A percentile compares a stretch with the other conserved stretches of the same genome.
Conservation (phyloP, 2,797 vertebrate genomes). For the Sebastes vulpes region DNA sequence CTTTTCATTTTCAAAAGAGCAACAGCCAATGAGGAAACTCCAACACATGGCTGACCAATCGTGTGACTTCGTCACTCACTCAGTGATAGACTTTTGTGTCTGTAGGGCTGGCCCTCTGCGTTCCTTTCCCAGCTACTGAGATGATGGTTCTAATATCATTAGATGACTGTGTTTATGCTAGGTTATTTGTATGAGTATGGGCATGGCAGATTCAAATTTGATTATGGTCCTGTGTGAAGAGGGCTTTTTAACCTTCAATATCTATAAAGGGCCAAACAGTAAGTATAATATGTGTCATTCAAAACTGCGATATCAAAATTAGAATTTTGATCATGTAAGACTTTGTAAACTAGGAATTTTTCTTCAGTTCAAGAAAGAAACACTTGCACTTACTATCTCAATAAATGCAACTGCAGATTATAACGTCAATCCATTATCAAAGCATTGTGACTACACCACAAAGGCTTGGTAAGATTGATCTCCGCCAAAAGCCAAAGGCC, state of each 20-base stretch:
- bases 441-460: background rate
- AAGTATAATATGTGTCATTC: background rate
- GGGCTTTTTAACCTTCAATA: background rate
- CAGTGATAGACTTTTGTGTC: too few species aligned
- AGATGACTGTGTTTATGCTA: background rate
- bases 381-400: background rate
- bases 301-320: background rate
- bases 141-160: constrained; percentile 4
- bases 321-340: background rate
- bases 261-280: background rate
- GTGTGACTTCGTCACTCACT: too few species aligned
- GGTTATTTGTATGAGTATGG: background rate
- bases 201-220: background rate
- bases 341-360: background rate
- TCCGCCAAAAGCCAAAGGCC: too few species aligned
- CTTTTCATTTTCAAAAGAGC: too few species aligned
- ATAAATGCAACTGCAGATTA: background rate
- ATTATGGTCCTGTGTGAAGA: background rate
- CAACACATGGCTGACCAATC: too few species aligned
- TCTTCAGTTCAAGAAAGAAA: background rate
- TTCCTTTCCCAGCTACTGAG: background rate
- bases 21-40: too few species aligned
- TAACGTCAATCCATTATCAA: background rate
- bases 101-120: too few species aligned
- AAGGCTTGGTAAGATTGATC: background rate